A percentile compares a stretch with the other conserved stretches of the same genome.
These are phyloP conservation scores for Equus quagga DNA, from an alignment of 2,113 vertebrate species.

Conservation along the genomic window DNA sequence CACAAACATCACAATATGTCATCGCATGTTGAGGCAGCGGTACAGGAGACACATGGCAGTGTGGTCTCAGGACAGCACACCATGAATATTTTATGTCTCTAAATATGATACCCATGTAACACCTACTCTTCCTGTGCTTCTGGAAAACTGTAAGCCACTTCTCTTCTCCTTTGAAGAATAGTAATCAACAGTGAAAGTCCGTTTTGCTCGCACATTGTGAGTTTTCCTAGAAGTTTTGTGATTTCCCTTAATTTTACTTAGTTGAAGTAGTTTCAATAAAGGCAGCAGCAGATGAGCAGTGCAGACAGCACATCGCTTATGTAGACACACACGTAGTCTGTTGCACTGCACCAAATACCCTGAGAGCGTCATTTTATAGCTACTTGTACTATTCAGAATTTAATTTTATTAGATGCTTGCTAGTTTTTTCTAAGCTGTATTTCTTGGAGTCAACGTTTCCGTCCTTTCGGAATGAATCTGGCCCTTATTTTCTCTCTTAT, in stretches of 20 bases:
- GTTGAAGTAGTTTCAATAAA: not conserved
- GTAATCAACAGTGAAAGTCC: not conserved
- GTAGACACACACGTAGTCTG: not conserved
- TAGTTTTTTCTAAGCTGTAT: not conserved
- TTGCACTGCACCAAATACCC: not conserved
- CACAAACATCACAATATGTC: not conserved
- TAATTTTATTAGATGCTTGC: not conserved
- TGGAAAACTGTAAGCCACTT: not conserved
- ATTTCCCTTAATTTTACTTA: not conserved
- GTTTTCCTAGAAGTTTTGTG: slow-evolving; percentile 15
- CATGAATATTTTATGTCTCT: not conserved
- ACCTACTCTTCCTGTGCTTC: slow-evolving; percentile 29
- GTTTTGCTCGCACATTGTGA: not conserved
- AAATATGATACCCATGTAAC: not conserved
- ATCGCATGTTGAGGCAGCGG: too few species aligned
- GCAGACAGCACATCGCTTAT: not conserved
- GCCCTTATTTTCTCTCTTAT: not conserved
- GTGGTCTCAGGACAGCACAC: not conserved
- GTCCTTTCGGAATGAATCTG: not conserved
- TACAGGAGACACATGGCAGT: not conserved
- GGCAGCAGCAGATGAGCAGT: not conserved
- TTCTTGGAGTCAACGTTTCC: not conserved
- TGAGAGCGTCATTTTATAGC: not conserved
- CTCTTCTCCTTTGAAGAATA: not conserved
- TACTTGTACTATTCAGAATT: not conserved